Conservation (phyloP, 1,140 invertebrate genomes). For the Hycleus cichorii region DNA sequence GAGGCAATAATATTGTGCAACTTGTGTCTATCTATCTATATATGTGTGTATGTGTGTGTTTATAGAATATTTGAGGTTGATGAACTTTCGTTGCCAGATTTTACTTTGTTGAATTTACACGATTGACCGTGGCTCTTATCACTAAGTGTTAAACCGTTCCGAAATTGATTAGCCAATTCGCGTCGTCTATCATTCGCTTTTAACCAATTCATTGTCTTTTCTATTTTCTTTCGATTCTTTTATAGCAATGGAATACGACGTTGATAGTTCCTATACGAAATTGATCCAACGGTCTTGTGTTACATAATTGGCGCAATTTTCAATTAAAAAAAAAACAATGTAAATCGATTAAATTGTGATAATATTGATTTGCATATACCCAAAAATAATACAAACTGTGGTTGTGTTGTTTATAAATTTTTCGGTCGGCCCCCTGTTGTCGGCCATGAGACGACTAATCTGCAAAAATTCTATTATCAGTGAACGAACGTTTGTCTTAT, state of each 20-base stretch:
- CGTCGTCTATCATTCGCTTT: neutral
- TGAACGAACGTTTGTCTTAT: conserved; percentile 32
- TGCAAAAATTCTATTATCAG: conserved; percentile 16
- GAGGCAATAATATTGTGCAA: conserved; percentile 3
- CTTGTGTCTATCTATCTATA: neutral
- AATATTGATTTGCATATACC: neutral
- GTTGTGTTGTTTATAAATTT: no score
- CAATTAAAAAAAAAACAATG: no score
- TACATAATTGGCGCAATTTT: neutral
- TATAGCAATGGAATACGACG: neutral
- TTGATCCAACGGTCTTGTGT: conserved; percentile 1
- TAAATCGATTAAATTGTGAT: neutral
- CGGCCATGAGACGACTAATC: conserved; percentile 33
- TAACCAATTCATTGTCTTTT: neutral
- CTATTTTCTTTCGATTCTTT: conserved; percentile 3
- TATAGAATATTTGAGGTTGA: conserved; percentile 9
- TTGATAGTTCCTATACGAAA: conserved; percentile 1
- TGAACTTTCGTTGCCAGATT: conserved; percentile 25
- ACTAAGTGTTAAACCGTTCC: conserved; percentile 15
- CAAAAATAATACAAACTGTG: no score
- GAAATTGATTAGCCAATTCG: conserved; percentile 13
- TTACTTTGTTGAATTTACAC: conserved; percentile 31
- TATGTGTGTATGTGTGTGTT: neutral
- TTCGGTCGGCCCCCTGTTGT: conserved; percentile 1
- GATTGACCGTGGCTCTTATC: conserved; percentile 27